These are phyloP conservation scores for Emydocephalus ijimae DNA, from an alignment of 2,113 vertebrate genomes.

Conservation along the genomic window DNA sequence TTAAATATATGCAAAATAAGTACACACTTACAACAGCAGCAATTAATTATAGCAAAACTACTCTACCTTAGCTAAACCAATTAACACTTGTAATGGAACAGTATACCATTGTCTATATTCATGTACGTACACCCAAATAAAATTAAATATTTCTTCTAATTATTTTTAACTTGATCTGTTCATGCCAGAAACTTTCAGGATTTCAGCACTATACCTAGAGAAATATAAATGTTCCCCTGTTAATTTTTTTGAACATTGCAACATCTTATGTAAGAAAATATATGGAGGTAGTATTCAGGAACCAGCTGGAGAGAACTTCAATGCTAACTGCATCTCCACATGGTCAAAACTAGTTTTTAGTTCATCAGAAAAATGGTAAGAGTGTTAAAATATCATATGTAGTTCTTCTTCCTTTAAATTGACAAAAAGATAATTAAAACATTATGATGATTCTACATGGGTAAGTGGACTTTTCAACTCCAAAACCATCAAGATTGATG, in stretches of 20 bases:
- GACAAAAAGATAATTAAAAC: not conserved
- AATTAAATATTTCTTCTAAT: not conserved
- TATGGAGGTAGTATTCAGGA: not conserved
- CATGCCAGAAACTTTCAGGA: not conserved
- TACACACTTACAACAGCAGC: not conserved
- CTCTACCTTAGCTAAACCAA: not conserved
- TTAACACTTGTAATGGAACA: not conserved
- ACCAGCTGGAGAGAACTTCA: not conserved
- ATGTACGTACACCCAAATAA: not conserved
- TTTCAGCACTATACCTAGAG: not conserved
- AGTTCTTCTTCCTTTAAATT: not conserved
- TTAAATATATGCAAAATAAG: not conserved
- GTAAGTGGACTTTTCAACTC: not conserved
- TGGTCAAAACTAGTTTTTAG: not conserved
- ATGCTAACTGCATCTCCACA: not conserved
- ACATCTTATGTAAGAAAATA: not conserved
- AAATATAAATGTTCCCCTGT: not conserved
- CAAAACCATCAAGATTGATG: not conserved
- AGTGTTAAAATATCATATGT: not conserved
- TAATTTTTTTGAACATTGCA: not conserved
- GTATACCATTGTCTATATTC: not conserved
- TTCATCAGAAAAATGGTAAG: not conserved
- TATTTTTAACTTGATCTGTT: not conserved
- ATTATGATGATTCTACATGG: not conserved
- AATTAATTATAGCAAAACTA: not conserved